Base-by-base conservation (phyloP, 2,888 invertebrate genomes). In the Pachydiplax longipennis region DNA sequence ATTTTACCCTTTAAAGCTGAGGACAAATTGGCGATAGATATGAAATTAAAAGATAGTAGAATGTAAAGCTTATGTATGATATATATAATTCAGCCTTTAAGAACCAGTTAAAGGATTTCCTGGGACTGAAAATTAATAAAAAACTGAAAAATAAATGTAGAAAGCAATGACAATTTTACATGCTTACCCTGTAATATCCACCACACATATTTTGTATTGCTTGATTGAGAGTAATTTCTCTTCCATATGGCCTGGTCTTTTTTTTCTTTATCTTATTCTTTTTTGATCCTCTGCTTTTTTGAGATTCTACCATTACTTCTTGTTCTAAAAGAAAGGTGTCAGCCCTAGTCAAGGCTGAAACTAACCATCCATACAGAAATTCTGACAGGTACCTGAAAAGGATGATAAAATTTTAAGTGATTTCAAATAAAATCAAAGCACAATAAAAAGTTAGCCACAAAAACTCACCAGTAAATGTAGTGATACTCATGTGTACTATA, bases 401-500 rank as follows among this genome's bases (percentile, higher is more conserved):
- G 18, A 92, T 91, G 91, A 91, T 80, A 48, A 25, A 40, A 92
- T 13, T 31, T 44, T 53, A 4, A 44, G 44, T 44, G 22, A 22
- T 35, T 44, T 73, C 73, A 73, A 90, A 13, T 37, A 0, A 0
- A 13, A 80, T 31, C 10, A 18, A 22, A 18, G 80, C 4, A 22
- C 40, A 15, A 48, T 44, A 44, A 90, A 0, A 61, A 58, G 37
- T 35, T 25, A 58, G 5, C 13, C 2, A 58, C 0, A 40, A 4
- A 22, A 25, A 25, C 91, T 94, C 92, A 97, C 98, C 98, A 99
- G 94, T 97, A 99, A 92, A 99, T 97, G 93, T 99, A 99, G 93
- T 98, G 97, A 94, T 98, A 99, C 94, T 99, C 99, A 93, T 99
- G 99, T 40, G 97, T 97, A 91, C 98, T 98, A 94, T 99, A 99